Conservation (phyloP, 1,140 invertebrate genomes). For the Eriocheir sinensis region DNA sequence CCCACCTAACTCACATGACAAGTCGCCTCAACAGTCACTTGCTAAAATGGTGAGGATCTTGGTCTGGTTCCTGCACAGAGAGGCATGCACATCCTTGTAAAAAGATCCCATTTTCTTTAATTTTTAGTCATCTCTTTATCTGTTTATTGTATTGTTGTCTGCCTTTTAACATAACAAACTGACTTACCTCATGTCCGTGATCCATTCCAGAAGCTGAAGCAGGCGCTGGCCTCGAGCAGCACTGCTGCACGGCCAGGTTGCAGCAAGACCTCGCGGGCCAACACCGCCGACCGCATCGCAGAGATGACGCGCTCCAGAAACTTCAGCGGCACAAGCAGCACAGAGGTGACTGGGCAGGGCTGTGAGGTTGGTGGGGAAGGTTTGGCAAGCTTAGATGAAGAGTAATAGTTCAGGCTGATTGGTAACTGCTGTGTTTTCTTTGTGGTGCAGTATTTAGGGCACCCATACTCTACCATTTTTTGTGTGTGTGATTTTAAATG, state of each 20-base stretch:
- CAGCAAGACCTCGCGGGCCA: constrained; percentile 61
- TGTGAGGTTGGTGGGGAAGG: background rate
- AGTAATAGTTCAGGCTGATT: no score
- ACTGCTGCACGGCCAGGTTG: constrained; percentile 68
- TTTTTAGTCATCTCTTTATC: no score
- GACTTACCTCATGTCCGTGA: background rate
- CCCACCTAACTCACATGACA: constrained; percentile 33
- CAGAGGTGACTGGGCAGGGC: constrained; percentile 35
- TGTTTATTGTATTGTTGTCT: no score
- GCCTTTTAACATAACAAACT: no score
- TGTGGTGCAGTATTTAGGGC: no score
- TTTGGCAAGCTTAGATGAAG: no score
- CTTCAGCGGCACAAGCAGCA: constrained; percentile 71
- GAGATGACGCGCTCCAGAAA: constrained; percentile 67
- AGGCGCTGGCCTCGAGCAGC: constrained; percentile 62
- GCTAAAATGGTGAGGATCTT: constrained; percentile 76
- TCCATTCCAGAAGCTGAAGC: constrained; percentile 61
- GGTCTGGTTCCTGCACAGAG: no score
- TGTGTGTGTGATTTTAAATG: no score
- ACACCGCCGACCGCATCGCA: constrained; percentile 71
- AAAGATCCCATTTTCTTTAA: no score
- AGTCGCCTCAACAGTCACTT: constrained; percentile 66
- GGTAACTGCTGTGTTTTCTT: no score
- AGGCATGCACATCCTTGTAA: no score
- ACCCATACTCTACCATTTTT: no score